Conservation (phyloP, 1,140 invertebrate species). For the Drosophila azteca region DNA sequence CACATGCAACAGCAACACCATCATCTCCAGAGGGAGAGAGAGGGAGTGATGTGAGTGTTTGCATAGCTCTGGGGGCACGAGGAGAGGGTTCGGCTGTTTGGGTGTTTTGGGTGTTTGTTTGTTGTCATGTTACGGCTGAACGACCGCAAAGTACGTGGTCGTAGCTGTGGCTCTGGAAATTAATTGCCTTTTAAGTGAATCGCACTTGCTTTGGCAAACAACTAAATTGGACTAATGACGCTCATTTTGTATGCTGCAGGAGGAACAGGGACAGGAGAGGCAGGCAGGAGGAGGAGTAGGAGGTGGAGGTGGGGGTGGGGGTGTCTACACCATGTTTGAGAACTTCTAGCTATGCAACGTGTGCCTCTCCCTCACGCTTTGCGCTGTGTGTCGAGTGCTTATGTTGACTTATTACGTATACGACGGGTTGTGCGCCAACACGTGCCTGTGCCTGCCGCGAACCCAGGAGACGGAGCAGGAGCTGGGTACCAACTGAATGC, state of each 20-base stretch:
- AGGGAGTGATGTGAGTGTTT: constrained; percentile 6
- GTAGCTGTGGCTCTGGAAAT: constrained; percentile 73
- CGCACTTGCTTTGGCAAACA: constrained; percentile 82
- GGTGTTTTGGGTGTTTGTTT: constrained; percentile 50
- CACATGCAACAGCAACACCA: constrained; percentile 22
- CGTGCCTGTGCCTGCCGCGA: constrained; percentile 39
- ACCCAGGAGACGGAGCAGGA: constrained; percentile 10
- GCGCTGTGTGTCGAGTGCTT: constrained; percentile 43
- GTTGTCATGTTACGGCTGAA: constrained; percentile 80
- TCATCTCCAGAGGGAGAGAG: constrained; percentile 4
- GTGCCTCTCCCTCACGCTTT: neutral
- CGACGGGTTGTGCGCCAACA: constrained; percentile 65
- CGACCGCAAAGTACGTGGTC: constrained; percentile 81
- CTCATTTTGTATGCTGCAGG: constrained; percentile 76
- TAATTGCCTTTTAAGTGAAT: constrained; percentile 84
- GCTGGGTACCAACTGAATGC: constrained; percentile 21
- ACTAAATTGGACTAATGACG: constrained; percentile 83
- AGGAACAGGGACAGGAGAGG: neutral
- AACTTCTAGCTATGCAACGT: constrained; percentile 60
- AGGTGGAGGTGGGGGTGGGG: no score
- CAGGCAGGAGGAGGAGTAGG: no score
- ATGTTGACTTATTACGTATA: constrained; percentile 80
- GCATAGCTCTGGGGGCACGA: neutral
- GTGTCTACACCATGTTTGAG: neutral
- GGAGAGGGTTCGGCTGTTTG: no score